Base-by-base conservation (phyloP, 2,888 invertebrate genomes). In the Synergus itoensis region DNA sequence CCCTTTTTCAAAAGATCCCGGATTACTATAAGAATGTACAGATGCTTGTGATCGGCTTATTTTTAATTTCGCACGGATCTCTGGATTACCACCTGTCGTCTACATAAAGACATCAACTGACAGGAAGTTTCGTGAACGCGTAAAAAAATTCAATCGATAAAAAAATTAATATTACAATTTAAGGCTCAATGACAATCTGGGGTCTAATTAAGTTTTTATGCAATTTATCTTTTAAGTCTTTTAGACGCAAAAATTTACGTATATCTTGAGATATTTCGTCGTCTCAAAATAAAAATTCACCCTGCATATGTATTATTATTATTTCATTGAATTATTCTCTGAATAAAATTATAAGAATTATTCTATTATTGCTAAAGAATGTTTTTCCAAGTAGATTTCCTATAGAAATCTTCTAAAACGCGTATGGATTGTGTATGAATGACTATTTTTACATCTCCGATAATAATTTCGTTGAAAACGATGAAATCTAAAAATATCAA, bases 61-160 rank as follows among this genome's bases (percentile, higher is more conserved):
- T 48, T 48, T 48, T 60, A 60, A 60, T 60, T 60, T 60, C 18
- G 60, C 60, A 60, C 21, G 60, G 11, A 60, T 21, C 60, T 60
- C 9, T 18, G 21, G 60, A 21, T 60, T 21, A 60, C 60, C 21
- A 60, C 21, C 21, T 60, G 60, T 21, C 60, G 21, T 60, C 21
- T 9, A 2, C 9, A 60, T 60, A 60, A 60, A 60, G 60, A 21
- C 21, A 8, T 21, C 21, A n/a, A 11, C 21, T 60, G 60, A 3
- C 21, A 21, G 4, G 21, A 11, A 21, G 12, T 60, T 60, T 60
- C 48, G 7, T 1, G n/a, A 36, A 36, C 36, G 36, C 7, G 36
- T 36, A n/a, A 48, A 48, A 7, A 48, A n/a, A n/a, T 48, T 0
- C 48, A 48, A 7, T 5, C 4, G 9, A 48, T 48, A 48, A 48